phyloP scores from a whole-genome alignment of 2,797 vertebrate species.

The Rhabdomys pumilio region DNA sequence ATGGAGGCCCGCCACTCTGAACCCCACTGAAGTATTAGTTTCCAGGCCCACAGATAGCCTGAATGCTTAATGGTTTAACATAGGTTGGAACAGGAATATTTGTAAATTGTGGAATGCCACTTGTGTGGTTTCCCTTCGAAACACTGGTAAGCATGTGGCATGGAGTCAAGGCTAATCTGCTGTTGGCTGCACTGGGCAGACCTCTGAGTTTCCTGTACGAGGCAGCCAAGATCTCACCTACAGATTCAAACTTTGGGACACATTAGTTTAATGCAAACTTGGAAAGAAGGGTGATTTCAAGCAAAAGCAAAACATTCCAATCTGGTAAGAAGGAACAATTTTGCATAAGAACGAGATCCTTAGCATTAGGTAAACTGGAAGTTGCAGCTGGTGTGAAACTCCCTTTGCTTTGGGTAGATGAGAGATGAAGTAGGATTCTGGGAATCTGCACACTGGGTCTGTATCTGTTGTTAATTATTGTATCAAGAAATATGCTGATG shows the following conservation, averaged over 20 bases:
- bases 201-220: constrained; percentile 23
- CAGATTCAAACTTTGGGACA: constrained; percentile 79
- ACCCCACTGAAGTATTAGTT: background rate
- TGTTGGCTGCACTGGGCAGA: background rate
- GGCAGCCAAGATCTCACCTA: constrained; percentile 58
- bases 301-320: constrained; percentile 25
- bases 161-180: background rate
- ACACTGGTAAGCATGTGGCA: constrained; percentile 1
- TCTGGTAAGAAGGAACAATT: constrained; percentile 77
- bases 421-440: constrained; percentile 75
- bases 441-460: constrained; percentile 66
- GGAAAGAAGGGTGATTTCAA: constrained; percentile 43
- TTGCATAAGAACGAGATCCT: constrained; percentile 80
- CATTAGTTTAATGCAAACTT: constrained; percentile 73
- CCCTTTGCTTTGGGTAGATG: constrained; percentile 79
- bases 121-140: background rate
- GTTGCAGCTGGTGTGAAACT: constrained; percentile 69
- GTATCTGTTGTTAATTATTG: constrained; percentile 70
- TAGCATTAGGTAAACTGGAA: constrained; percentile 76
- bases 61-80: background rate
- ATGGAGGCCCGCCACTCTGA: background rate
- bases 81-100: background rate
- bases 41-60: background rate
- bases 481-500: constrained; percentile 61
- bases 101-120: background rate